Percentiles rank a stretch among this genome's conserved stretches.
phyloP scores from a whole-genome alignment of 2,797 vertebrate genomes.

The Staurois parvus region DNA sequence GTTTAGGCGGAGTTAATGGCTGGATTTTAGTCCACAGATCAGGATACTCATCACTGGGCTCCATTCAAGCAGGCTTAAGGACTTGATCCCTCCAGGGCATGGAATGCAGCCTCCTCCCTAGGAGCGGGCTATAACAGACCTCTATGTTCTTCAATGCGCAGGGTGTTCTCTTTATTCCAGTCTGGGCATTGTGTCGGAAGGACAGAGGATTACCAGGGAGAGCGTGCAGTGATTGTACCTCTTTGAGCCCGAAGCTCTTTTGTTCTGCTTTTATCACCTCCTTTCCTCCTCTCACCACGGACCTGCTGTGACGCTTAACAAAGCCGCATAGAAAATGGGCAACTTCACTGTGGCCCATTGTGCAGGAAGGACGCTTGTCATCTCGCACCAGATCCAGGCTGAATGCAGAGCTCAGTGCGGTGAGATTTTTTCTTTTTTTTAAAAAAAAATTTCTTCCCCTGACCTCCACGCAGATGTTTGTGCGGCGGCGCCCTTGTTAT shows the following conservation, averaged over 20 bases:
- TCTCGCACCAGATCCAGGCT: neutral
- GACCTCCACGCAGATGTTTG: neutral
- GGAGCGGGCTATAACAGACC: too few relatives aligned
- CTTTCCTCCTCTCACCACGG: neutral
- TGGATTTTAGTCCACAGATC: too few relatives aligned
- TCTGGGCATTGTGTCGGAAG: neutral
- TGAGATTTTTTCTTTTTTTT: neutral
- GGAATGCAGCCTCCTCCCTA: too few relatives aligned
- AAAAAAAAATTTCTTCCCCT: neutral
- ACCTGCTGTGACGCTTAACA: constrained; percentile 9
- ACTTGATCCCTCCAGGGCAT: too few relatives aligned
- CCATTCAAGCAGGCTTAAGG: too few relatives aligned
- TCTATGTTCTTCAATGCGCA: too few relatives aligned
- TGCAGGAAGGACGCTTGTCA: constrained; percentile 19
- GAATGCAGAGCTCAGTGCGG: neutral
- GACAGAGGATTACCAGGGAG: neutral
- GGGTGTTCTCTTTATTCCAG: too few relatives aligned
- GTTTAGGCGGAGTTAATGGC: too few relatives aligned
- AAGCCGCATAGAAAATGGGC: neutral
- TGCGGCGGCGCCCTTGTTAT: neutral
- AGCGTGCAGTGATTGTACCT: neutral
- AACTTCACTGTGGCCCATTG: neutral
- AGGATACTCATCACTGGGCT: too few relatives aligned
- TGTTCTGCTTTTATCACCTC: constrained; percentile 1
- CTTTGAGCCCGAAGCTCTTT: constrained; percentile 1